phyloP scores from a whole-genome alignment of 2,797 vertebrate species.

The Sebastes trivittatus region DNA sequence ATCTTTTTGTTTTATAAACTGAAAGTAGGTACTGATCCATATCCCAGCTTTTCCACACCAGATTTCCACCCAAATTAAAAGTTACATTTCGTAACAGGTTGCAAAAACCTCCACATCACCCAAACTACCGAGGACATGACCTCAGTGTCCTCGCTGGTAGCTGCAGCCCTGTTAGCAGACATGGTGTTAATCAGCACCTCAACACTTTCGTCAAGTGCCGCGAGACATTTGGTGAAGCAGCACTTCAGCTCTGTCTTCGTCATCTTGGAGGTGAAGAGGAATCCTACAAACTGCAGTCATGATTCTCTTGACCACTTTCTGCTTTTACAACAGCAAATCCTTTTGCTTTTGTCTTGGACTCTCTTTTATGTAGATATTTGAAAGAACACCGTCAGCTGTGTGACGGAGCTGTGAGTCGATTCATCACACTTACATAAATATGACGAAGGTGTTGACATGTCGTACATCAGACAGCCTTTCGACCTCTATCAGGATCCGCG shows the following conservation, averaged over 20 bases:
- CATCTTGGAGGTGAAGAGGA: not conserved
- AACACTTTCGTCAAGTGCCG: not conserved
- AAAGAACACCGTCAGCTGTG: conserved; percentile 26
- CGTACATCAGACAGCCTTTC: conserved; percentile 44
- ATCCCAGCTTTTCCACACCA: not conserved
- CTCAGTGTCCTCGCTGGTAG: not conserved
- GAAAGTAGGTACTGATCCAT: not conserved
- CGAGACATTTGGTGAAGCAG: not conserved
- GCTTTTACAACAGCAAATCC: not conserved
- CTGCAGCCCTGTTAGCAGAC: not conserved
- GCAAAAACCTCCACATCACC: not conserved
- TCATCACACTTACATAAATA: conserved; percentile 51
- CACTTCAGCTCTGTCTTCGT: not conserved
- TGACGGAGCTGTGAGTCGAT: conserved; percentile 23
- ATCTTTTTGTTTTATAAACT: not conserved
- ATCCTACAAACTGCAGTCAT: not conserved
- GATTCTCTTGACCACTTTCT: not conserved
- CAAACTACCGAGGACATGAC: not conserved
- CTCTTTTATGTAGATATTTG: not conserved
- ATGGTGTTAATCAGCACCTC: not conserved
- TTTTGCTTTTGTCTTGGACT: conserved; percentile 6
- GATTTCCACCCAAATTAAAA: not conserved
- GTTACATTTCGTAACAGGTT: not conserved
- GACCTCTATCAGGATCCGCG: conserved; percentile 39
- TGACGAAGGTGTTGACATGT: conserved; percentile 56